phyloP scores from a whole-genome alignment of 2,888 invertebrate genomes.

The Arctia plantaginis region DNA sequence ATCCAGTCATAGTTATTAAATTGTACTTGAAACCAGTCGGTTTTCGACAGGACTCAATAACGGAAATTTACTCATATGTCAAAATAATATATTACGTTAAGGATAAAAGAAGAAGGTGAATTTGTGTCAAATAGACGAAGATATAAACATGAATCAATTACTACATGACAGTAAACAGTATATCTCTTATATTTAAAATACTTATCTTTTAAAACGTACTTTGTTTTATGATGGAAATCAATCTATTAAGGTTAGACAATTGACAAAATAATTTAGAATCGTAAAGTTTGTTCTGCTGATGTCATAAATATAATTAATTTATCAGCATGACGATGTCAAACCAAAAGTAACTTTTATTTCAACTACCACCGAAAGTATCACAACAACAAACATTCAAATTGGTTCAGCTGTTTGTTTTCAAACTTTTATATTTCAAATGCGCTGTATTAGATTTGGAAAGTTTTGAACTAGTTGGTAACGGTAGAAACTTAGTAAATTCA shows the following conservation, averaged over 20 bases:
- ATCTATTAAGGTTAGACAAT: neutral
- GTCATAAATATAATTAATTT: constrained; percentile 1
- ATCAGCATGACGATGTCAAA: neutral
- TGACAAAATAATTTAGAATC: neutral
- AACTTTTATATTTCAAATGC: constrained; percentile 46
- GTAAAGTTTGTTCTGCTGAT: neutral
- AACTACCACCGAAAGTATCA: constrained; percentile 17
- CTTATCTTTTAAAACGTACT: no score
- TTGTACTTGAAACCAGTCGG: no score
- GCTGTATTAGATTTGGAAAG: constrained; percentile 44
- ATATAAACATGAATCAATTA: no score
- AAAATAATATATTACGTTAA: no score
- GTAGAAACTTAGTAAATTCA: constrained; percentile 16
- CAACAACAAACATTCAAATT: constrained; percentile 37
- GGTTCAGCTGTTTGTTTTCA: constrained; percentile 33
- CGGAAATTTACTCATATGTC: no score
- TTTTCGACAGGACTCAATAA: no score
- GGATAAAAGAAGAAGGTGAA: no score
- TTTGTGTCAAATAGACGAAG: no score
- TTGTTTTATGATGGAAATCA: neutral
- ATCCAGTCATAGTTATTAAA: no score
- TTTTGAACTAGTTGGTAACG: constrained; percentile 44
- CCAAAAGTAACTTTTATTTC: neutral
- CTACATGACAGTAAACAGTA: no score
- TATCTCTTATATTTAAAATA: no score